Evolutionary conservation across 2,113 vertebrate species (phyloP).

Genomic region (Megaleporinus macrocephalus): DNA sequence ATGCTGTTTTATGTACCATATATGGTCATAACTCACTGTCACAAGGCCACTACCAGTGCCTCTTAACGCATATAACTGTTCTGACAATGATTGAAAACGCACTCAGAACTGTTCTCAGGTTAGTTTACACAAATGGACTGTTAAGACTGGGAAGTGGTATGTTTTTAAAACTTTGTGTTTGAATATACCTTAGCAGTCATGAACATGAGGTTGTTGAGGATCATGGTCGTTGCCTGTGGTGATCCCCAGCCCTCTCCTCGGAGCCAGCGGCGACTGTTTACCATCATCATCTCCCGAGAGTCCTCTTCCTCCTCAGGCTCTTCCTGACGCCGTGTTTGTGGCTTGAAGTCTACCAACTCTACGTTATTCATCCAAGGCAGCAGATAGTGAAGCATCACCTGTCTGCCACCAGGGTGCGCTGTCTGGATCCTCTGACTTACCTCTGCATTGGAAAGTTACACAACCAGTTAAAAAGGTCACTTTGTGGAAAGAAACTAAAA

Average conservation of each 20-base stretch:
- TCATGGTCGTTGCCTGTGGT: slow-evolving; percentile 94
- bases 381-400: slow-evolving; percentile 97
- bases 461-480: neutral
- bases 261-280: slow-evolving; percentile 94
- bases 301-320: slow-evolving; percentile 88
- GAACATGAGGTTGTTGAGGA: slow-evolving; percentile 98
- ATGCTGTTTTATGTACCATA: no score
- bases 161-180: neutral
- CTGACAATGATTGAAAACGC: no score
- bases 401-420: slow-evolving; percentile 92
- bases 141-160: no score
- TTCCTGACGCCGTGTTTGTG: slow-evolving; percentile 80
- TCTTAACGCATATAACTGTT: no score
- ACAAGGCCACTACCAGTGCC: no score
- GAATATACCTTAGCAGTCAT: slow-evolving; percentile 97
- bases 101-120: no score
- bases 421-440: slow-evolving; percentile 98
- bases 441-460: slow-evolving; percentile 74
- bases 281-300: slow-evolving; percentile 89
- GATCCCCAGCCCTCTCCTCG: slow-evolving; percentile 97
- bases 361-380: slow-evolving; percentile 99
- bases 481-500: neutral
- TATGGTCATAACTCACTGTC: no score
- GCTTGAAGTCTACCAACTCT: slow-evolving; percentile 93
- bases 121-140: no score